Evolutionary conservation across 1,140 invertebrate genomes (phyloP), one percentile per base, ranked within the genome.

Genomic region (Diabrotica undecimpunctata): DNA sequence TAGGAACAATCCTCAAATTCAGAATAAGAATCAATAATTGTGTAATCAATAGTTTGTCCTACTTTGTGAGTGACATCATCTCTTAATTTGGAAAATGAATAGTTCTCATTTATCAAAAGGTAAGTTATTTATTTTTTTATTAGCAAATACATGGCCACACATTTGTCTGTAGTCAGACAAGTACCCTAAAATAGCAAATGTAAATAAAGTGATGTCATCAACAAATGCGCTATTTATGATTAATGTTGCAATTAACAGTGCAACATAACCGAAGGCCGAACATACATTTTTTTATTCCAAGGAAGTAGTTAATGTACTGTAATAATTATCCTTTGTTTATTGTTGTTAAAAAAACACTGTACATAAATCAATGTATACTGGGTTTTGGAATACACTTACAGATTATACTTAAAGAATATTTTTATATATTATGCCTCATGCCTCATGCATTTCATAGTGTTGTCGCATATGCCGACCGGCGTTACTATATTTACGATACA

Each of bases 61-160:
- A 35, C 35, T 36, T 60, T 59, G 12, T 38, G 35, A 11, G 14
- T 53, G 38, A 56, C 9, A 12, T n/a, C n/a, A 36, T 35, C 11
- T 12, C 13, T 13, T 36, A 13, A 9, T 13, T 37, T 25, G 13
- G 11, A 56, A 38, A 62, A 67, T 67, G 66, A 67, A 67, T 37
- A 55, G 66, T 56, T 57, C 66, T 6, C 66, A 67, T 67, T 52
- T 67, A 35, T 58, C 55, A 9, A 67, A 59, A 53, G 66, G 66
- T 67, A 58, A 64, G 66, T 61, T 5, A 5, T 46, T 5, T 25
- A 5, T 46, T 46, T n/a, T n/a, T 46, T 25, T 25, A 25, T 25
- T 25, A 25, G 25, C 25, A 25, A 25, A 25, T 25, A 25, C 25
- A 25, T 25, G 25, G 25, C 25, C 25, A 51, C 9, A 51, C 46